These are phyloP conservation scores for Scolopax rusticola DNA, from an alignment of 2,797 vertebrate species.

Conservation along the genomic window DNA sequence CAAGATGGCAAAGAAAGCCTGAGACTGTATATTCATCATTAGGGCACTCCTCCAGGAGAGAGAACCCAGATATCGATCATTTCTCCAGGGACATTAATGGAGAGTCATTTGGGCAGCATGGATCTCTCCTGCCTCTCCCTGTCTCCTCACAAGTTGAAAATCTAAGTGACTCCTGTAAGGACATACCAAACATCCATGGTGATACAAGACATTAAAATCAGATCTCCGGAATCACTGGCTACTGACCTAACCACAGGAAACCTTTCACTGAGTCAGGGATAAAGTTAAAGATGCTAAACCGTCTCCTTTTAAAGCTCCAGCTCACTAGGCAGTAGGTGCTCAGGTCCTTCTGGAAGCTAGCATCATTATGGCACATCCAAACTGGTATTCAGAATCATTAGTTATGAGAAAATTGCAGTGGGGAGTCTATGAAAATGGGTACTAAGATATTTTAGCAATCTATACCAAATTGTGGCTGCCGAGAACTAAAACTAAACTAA, in stretches of 20 bases:
- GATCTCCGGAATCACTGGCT: not conserved
- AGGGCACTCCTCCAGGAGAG: not conserved
- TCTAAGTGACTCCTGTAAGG: not conserved
- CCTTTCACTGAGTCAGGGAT: not conserved
- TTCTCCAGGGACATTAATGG: not conserved
- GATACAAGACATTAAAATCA: not conserved
- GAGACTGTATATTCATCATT: not conserved
- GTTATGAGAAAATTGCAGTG: not conserved
- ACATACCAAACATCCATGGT: rapidly evolving
- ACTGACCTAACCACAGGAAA: not conserved
- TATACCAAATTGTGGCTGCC: not conserved
- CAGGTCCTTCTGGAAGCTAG: not conserved
- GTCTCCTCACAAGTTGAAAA: not conserved
- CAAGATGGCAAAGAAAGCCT: not conserved
- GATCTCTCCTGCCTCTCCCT: not conserved
- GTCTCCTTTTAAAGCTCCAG: not conserved
- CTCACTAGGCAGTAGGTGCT: not conserved
- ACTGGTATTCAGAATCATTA: not conserved
- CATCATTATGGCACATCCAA: not conserved
- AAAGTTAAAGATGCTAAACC: not conserved
- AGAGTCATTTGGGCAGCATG: not conserved
- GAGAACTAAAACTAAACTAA: not conserved
- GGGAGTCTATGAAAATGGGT: not conserved
- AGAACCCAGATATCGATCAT: not conserved
- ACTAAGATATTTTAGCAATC: not conserved